Evolutionary conservation across 1,140 invertebrate species (phyloP).

Genomic region (Myzus persicae): DNA sequence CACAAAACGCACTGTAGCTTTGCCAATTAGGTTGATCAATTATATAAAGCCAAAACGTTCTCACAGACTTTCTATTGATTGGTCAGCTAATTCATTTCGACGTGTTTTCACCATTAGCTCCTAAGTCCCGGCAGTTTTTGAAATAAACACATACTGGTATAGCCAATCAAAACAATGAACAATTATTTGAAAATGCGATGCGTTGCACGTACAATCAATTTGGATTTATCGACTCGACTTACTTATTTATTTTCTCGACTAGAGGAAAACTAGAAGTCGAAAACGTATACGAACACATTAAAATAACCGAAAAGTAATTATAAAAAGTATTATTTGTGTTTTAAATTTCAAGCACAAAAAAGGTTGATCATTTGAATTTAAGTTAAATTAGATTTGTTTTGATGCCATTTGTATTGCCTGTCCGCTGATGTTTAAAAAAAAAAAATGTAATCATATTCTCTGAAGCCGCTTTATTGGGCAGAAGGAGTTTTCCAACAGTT

Average conservation of each 20-base stretch:
- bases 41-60: background rate
- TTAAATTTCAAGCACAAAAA: background rate
- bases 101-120: background rate
- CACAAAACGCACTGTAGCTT: background rate
- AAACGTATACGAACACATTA: too few species aligned
- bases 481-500: too few species aligned
- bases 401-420: accelerated
- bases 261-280: background rate
- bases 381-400: background rate
- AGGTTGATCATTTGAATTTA: background rate
- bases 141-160: background rate
- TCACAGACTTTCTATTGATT: background rate
- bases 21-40: background rate
- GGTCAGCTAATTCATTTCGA: background rate
- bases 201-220: background rate
- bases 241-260: background rate
- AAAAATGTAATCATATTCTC: too few species aligned
- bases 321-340: background rate
- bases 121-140: background rate
- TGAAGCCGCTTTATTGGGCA: too few species aligned
- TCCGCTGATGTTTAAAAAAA: background rate
- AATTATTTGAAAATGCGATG: background rate
- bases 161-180: too few species aligned
- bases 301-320: background rate
- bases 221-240: background rate